Percentiles rank a stretch among this genome's conserved stretches.
Evolutionary conservation across 2,888 invertebrate species (phyloP).

Genomic region (Smittia sp.): DNA sequence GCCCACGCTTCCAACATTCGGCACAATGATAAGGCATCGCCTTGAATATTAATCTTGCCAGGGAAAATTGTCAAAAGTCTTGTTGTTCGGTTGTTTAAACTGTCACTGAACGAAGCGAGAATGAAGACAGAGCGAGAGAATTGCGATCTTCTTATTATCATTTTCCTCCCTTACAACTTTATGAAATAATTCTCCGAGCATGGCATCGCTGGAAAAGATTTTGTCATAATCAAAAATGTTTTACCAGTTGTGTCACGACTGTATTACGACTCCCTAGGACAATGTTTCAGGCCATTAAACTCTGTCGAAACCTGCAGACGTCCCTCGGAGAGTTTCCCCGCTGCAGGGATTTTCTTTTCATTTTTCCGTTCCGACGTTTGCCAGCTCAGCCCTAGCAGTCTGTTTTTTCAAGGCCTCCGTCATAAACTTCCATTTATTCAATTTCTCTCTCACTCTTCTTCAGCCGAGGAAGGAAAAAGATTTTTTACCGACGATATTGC

Average conservation of each 20-base stretch:
- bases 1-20: constrained; percentile 27
- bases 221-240: too few relatives aligned
- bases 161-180: neutral
- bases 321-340: too few relatives aligned
- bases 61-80: constrained; percentile 20
- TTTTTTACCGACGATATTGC: neutral
- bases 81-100: constrained; percentile 28
- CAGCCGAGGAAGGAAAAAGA: neutral
- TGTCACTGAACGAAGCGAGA: constrained; percentile 30
- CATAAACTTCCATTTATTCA: neutral
- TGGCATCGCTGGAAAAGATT: too few relatives aligned
- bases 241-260: too few relatives aligned
- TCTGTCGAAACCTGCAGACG: too few relatives aligned
- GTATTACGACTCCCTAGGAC: too few relatives aligned
- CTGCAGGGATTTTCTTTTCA: too few relatives aligned
- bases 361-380: too few relatives aligned
- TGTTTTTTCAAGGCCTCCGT: neutral
- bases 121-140: neutral
- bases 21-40: constrained; percentile 25
- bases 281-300: too few relatives aligned
- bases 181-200: neutral
- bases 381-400: too few relatives aligned
- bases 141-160: neutral
- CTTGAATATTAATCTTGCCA: constrained; percentile 36
- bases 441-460: neutral